These are phyloP conservation scores for Monochamus saltuarius DNA, from an alignment of 1,140 invertebrate genomes.

Conservation along the genomic window DNA sequence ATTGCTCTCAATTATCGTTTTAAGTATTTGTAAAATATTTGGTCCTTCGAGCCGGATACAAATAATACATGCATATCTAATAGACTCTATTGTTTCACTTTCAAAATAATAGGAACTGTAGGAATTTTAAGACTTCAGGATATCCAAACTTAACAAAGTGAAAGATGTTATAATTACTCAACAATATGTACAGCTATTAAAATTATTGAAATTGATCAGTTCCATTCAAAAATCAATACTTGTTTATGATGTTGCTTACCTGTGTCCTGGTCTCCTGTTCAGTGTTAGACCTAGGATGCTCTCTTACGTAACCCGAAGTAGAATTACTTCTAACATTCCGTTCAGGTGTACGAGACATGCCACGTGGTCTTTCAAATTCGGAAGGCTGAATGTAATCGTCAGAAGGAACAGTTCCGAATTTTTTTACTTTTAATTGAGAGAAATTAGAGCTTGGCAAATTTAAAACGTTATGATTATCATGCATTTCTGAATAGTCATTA, in stretches of 20 bases:
- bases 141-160: too few species aligned
- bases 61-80: too few species aligned
- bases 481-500: slow-evolving; percentile 45
- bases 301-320: slow-evolving; percentile 14
- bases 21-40: too few species aligned
- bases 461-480: slow-evolving; percentile 27
- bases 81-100: too few species aligned
- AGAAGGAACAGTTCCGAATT: neutral
- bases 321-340: slow-evolving; percentile 26
- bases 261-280: slow-evolving; percentile 25
- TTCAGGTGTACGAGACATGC: slow-evolving; percentile 23
- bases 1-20: too few species aligned
- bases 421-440: slow-evolving; percentile 17
- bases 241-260: slow-evolving; percentile 2
- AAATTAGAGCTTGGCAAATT: slow-evolving; percentile 31
- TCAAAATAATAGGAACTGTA: too few species aligned
- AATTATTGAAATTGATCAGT: too few species aligned
- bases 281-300: slow-evolving; percentile 15
- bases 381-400: neutral
- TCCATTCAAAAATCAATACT: too few species aligned
- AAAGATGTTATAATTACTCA: too few species aligned
- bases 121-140: too few species aligned
- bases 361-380: neutral
- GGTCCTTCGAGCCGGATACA: too few species aligned
- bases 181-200: too few species aligned